phyloP scores from a whole-genome alignment of 2,113 vertebrate species.

The Phalacrocorax brasilianus region DNA sequence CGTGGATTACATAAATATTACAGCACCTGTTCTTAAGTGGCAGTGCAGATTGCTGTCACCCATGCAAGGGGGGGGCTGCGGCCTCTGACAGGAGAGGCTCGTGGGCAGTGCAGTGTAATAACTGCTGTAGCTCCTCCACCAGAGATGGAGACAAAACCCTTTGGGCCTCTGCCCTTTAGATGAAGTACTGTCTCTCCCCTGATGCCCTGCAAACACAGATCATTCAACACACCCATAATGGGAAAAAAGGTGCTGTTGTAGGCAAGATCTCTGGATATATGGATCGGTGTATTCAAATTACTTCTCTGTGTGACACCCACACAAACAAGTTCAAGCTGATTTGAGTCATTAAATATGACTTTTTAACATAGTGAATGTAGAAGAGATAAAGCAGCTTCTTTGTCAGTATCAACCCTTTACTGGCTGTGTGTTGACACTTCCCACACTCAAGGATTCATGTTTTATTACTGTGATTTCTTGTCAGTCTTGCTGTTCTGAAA shows the following conservation, averaged over 20 bases:
- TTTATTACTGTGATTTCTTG: slow-evolving; percentile 30
- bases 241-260: background rate
- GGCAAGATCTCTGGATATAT: background rate
- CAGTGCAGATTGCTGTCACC: background rate
- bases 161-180: background rate
- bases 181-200: background rate
- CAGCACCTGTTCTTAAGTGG: background rate
- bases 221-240: background rate
- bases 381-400: background rate
- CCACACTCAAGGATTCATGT: background rate
- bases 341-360: background rate
- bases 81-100: background rate
- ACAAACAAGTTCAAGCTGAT: background rate
- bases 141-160: background rate
- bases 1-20: background rate
- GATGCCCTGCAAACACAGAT: background rate
- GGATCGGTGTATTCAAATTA: background rate
- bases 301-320: background rate
- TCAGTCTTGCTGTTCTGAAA: background rate
- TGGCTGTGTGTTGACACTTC: background rate
- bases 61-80: background rate
- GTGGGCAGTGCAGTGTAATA: background rate
- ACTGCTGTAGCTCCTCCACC: background rate
- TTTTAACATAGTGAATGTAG: background rate
- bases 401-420: background rate